Conservation (phyloP, 2,888 invertebrate species). For the Aphidius colemani region DNA sequence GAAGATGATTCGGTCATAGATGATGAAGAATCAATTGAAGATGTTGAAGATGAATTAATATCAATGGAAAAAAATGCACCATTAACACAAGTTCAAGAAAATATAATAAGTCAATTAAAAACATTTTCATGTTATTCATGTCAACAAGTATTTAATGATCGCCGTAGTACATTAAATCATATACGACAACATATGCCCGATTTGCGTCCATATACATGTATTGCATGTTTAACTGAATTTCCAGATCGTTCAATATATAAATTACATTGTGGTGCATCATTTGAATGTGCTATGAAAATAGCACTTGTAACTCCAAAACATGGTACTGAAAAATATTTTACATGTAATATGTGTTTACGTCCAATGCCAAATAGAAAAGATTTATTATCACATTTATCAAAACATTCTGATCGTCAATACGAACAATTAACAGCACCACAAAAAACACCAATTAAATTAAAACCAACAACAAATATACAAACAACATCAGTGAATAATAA, state of each 20-base stretch:
- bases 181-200: slow-evolving; percentile 57
- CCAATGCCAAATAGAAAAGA: slow-evolving; percentile 50
- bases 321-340: slow-evolving; percentile 55
- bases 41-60: slow-evolving; percentile 47
- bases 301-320: slow-evolving; percentile 53
- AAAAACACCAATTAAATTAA: slow-evolving; percentile 39
- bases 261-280: slow-evolving; percentile 52
- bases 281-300: slow-evolving; percentile 66
- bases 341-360: slow-evolving; percentile 56
- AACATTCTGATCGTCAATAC: slow-evolving; percentile 50
- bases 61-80: slow-evolving; percentile 49
- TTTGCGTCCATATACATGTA: slow-evolving; percentile 53
- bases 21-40: slow-evolving; percentile 32
- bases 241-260: slow-evolving; percentile 53
- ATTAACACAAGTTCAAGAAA: slow-evolving; percentile 53
- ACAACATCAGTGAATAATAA: not conserved
- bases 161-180: slow-evolving; percentile 52
- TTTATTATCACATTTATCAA: slow-evolving; percentile 49
- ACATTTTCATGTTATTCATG: slow-evolving; percentile 56
- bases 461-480: slow-evolving; percentile 30
- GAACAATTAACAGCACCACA: slow-evolving; percentile 40
- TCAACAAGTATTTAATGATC: slow-evolving; percentile 47
- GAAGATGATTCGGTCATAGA: slow-evolving; percentile 10
- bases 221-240: slow-evolving; percentile 56
- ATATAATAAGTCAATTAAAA: slow-evolving; percentile 56